Percentiles rank a stretch among this genome's conserved stretches.
Conservation (phyloP, 2,113 vertebrate genomes). For the Mobula birostris region DNA sequence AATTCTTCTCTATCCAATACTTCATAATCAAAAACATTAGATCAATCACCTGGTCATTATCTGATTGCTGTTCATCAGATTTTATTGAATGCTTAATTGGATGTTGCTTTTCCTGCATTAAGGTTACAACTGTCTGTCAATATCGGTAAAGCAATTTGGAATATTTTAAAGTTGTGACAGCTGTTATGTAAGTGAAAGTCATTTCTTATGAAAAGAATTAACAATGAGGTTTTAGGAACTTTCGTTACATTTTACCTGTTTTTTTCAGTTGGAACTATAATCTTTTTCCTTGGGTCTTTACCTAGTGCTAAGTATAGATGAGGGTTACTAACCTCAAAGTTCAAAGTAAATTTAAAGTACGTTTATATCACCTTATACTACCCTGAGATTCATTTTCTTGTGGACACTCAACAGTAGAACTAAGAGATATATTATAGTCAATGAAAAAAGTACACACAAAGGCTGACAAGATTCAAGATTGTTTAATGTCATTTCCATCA, state of each 20-base stretch:
- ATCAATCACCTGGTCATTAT: neutral
- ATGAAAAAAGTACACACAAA: too few relatives aligned
- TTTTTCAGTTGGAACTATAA: neutral
- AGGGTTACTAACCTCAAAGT: neutral
- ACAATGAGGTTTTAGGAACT: neutral
- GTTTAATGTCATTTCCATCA: too few relatives aligned
- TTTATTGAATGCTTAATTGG: too few relatives aligned
- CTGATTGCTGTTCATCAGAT: neutral
- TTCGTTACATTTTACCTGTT: neutral
- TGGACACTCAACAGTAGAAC: too few relatives aligned
- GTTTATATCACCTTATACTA: too few relatives aligned
- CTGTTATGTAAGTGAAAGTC: neutral
- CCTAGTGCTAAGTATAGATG: neutral
- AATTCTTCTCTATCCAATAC: neutral
- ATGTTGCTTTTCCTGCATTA: neutral
- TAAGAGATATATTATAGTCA: too few relatives aligned
- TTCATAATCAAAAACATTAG: neutral
- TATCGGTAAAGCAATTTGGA: neutral
- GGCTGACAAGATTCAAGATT: too few relatives aligned
- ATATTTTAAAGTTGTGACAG: neutral
- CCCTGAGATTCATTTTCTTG: too few relatives aligned
- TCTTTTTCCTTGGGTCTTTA: conserved; percentile 4
- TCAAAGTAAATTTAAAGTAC: too few relatives aligned
- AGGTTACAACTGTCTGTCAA: neutral
- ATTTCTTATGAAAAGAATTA: neutral